These are phyloP conservation scores for Elymnias hypermnestra DNA, from an alignment of 1,140 invertebrate species.

Conservation along the genomic window DNA sequence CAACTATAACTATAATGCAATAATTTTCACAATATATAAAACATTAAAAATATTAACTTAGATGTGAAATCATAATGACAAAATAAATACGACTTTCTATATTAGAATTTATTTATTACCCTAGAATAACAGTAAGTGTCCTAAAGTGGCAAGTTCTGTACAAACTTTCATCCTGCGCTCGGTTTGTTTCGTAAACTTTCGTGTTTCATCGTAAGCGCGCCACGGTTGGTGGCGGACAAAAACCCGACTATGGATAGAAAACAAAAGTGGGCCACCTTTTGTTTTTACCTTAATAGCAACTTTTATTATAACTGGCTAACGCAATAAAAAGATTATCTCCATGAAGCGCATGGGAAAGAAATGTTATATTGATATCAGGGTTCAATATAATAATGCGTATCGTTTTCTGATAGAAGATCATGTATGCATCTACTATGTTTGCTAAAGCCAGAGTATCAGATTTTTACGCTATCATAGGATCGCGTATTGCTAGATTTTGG, in stretches of 20 bases:
- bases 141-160: conserved; percentile 19
- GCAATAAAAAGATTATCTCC: background rate
- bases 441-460: too few species aligned
- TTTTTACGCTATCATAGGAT: too few species aligned
- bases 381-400: too few species aligned
- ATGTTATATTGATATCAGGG: background rate
- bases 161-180: conserved; percentile 46
- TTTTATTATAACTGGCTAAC: background rate
- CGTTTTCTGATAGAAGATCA: too few species aligned
- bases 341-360: background rate
- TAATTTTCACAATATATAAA: too few species aligned
- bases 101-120: too few species aligned
- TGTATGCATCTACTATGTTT: too few species aligned
- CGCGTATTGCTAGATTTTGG: too few species aligned
- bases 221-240: conserved; percentile 31
- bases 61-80: too few species aligned
- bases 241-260: conserved; percentile 34
- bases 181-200: conserved; percentile 26
- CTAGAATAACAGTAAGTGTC: conserved; percentile 4
- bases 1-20: too few species aligned
- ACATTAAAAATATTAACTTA: too few species aligned
- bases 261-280: conserved; percentile 38
- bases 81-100: too few species aligned
- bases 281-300: conserved; percentile 10
- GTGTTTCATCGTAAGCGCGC: conserved; percentile 15